These are phyloP conservation scores for Yponomeuta malinellus DNA, from an alignment of 2,888 invertebrate genomes.

Conservation along the genomic window DNA sequence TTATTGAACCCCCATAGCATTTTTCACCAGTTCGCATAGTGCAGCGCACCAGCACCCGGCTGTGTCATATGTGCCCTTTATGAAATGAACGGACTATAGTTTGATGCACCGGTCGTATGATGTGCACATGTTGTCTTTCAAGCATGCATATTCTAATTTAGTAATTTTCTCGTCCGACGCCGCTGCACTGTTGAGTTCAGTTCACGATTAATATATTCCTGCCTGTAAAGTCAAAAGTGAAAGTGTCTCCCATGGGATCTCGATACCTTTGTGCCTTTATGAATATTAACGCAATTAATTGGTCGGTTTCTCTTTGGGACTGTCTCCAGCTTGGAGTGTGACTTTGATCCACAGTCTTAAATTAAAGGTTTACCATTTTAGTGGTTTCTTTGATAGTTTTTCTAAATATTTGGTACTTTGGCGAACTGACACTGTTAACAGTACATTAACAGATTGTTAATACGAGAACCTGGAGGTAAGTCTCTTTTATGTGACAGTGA, in stretches of 20 bases:
- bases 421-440: too few species aligned
- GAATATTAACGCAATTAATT: background rate
- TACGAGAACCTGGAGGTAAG: too few species aligned
- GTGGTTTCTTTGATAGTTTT: too few species aligned
- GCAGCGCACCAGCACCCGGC: too few species aligned
- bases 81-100: background rate
- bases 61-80: background rate
- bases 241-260: background rate
- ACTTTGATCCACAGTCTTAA: too few species aligned
- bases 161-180: background rate
- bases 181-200: background rate
- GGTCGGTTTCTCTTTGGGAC: background rate
- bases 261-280: background rate
- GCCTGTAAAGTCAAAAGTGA: background rate
- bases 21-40: too few species aligned
- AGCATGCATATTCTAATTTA: slow-evolving; percentile 3
- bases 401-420: too few species aligned
- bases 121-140: slow-evolving; percentile 3
- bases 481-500: too few species aligned
- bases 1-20: too few species aligned
- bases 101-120: slow-evolving; percentile 4
- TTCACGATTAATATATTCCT: background rate
- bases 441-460: too few species aligned
- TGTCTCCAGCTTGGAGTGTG: too few species aligned
- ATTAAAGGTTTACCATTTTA: too few species aligned